phyloP scores from a whole-genome alignment of 2,888 invertebrate genomes.

The Galerucella nymphaeae region DNA sequence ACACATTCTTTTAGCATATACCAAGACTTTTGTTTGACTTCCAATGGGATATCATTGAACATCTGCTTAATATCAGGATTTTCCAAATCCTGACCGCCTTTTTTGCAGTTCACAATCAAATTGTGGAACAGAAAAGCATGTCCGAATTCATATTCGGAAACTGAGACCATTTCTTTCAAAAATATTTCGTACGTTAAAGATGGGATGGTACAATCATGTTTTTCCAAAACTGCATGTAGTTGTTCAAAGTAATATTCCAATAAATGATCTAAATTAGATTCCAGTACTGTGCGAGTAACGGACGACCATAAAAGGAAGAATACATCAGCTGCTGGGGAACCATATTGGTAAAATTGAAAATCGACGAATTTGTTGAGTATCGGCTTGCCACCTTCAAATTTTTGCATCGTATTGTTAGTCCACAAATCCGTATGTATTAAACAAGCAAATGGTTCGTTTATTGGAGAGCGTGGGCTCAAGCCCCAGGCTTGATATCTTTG shows the following conservation, averaged over 20 bases:
- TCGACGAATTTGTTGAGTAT: slow-evolving; percentile 66
- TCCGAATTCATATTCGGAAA: slow-evolving; percentile 59
- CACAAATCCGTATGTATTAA: slow-evolving; percentile 70
- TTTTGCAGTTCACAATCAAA: not conserved
- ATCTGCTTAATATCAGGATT: not conserved
- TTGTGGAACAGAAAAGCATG: slow-evolving; percentile 57
- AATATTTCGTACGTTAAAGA: slow-evolving; percentile 61
- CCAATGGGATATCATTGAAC: not conserved
- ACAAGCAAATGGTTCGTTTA: slow-evolving; percentile 62
- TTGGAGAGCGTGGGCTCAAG: not conserved
- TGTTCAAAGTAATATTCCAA: slow-evolving; percentile 65
- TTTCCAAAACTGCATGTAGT: slow-evolving; percentile 61
- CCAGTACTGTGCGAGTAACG: slow-evolving; percentile 60
- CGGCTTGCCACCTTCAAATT: slow-evolving; percentile 54
- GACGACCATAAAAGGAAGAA: slow-evolving; percentile 68
- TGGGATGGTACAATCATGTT: slow-evolving; percentile 51
- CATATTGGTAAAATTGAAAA: slow-evolving; percentile 68
- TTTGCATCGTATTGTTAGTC: slow-evolving; percentile 71
- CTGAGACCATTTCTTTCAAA: slow-evolving; percentile 59
- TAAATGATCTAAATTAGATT: slow-evolving; percentile 64
- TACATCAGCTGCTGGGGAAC: slow-evolving; percentile 67
- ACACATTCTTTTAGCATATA: slow-evolving; percentile 22
- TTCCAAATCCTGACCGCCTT: slow-evolving; percentile 4
- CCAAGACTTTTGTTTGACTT: slow-evolving; percentile 18
- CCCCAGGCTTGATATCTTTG: slow-evolving; percentile 26